Conservation (phyloP, 37 sponge, comb jelly and placozoan species). For the Cliona cf. orientalis region DNA sequence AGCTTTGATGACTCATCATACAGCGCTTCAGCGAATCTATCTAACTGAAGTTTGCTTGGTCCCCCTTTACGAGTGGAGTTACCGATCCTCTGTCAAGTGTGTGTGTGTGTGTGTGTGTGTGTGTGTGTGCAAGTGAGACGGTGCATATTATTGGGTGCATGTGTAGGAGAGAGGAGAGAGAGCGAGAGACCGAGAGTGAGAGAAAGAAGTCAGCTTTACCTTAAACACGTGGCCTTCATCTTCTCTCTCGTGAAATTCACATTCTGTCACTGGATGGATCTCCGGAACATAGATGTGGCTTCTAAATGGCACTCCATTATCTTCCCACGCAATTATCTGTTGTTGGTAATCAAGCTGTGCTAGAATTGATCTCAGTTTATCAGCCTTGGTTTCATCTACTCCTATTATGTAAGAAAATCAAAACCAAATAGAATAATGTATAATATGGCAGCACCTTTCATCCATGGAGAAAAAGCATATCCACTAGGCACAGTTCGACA, state of each 20-base stretch:
- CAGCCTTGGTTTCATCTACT: neutral
- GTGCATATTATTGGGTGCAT: too few relatives aligned
- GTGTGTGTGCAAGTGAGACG: too few relatives aligned
- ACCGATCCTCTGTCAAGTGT: conserved; percentile 17
- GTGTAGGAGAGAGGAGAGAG: too few relatives aligned
- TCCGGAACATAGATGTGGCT: conserved; percentile 15
- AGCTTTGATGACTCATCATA: conserved; percentile 25
- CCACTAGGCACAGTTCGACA: conserved; percentile 22
- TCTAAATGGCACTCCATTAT: conserved; percentile 10
- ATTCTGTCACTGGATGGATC: neutral
- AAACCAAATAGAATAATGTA: neutral
- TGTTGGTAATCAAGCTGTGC: neutral
- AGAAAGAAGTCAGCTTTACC: neutral
- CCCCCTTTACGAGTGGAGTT: conserved; percentile 1
- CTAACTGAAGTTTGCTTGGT: conserved; percentile 1
- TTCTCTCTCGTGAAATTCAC: conserved; percentile 10
- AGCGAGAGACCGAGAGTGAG: neutral
- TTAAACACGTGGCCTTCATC: conserved; percentile 31
- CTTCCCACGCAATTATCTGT: neutral
- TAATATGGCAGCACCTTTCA: neutral
- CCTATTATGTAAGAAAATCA: neutral
- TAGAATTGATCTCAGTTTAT: conserved; percentile 17
- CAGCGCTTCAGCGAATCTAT: conserved; percentile 25
- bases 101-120: neutral
- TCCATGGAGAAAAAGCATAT: conserved; percentile 14